Evolutionary conservation across 2,797 vertebrate species (phyloP), one percentile per base, ranked within the genome.

Genomic region (Mallotus villosus): DNA sequence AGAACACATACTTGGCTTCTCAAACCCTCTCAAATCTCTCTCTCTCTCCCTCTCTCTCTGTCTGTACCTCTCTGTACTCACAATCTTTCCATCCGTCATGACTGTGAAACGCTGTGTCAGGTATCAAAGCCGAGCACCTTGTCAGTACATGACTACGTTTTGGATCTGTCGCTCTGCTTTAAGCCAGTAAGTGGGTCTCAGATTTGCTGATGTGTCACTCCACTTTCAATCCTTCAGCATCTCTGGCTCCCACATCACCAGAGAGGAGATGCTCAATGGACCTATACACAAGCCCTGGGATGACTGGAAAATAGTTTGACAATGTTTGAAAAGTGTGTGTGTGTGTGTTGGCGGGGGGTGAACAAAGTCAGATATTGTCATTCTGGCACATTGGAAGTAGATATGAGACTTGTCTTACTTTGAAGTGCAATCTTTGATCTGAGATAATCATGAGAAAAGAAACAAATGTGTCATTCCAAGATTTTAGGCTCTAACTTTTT

Each of bases 141-240:
- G 32, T 59, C 67, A 69, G 67, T 17, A 60, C 67, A 69, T 4
- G 27, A 68, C 29, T 22, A 37, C 11, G 37, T 57, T 22, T 34
- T 41, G 32, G 32, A 58, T 41, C 55, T 17, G 8, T 9, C 55
- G 11, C n/a, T 68, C 51, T 68, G 29, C 55, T 34, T 58, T 34
- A 57, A 58, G 14, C 2, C 34, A 21, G 21, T 25, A 16, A 63
- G 81, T 77, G 74, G 73, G 75, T 71, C 75, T 78, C 81, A 75
- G 79, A 82, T 84, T 82, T 72, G 80, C 78, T 78, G 75, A 83
- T 85, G 55, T 83, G 81, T 81, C 81, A 82, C 67, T 83, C 72
- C 41, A 75, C 62, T 59, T 58, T 76, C 71, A 73, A 80, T 73
- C 58, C 37, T 71, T 68, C 67, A 83, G 68, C 75, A 75, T 72